Evolutionary conservation across 1,140 invertebrate species (phyloP).

Genomic region (Drosophila tsacasi): DNA sequence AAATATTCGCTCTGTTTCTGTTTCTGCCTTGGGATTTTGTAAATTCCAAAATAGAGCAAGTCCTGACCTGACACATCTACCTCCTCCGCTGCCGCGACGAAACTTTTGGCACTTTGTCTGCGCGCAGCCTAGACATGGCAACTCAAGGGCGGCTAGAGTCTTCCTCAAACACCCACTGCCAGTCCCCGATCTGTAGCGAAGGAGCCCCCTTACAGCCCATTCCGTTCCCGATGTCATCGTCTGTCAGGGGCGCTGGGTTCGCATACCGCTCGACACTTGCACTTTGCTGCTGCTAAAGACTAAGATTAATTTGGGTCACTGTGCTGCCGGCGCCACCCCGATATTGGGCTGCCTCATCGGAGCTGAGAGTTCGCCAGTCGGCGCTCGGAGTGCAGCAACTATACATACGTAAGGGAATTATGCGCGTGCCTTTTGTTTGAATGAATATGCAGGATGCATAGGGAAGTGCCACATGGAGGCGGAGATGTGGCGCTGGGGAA

Average conservation of each 20-base stretch:
- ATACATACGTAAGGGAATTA: slow-evolving; percentile 51
- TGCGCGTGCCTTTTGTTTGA: slow-evolving; percentile 66
- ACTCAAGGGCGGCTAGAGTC: slow-evolving; percentile 10
- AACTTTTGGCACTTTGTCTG: slow-evolving; percentile 69
- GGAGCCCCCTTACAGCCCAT: background rate
- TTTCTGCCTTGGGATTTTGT: slow-evolving; percentile 15
- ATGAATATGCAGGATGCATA: slow-evolving; percentile 35
- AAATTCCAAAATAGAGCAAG: slow-evolving; percentile 36
- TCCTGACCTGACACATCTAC: slow-evolving; percentile 31
- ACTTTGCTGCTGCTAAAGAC: slow-evolving; percentile 69
- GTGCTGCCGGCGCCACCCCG: slow-evolving; percentile 39
- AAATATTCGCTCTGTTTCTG: slow-evolving; percentile 19
- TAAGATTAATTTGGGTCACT: slow-evolving; percentile 83
- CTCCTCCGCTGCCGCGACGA: slow-evolving; percentile 4
- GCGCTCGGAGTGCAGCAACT: slow-evolving; percentile 11
- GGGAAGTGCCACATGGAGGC: background rate
- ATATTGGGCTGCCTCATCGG: slow-evolving; percentile 5
- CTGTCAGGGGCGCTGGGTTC: slow-evolving; percentile 53
- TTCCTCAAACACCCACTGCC: no score
- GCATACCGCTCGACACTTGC: slow-evolving; percentile 61
- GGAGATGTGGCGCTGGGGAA: slow-evolving; percentile 3
- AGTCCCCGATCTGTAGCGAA: background rate
- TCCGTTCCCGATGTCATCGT: slow-evolving; percentile 36
- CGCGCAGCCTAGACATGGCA: slow-evolving; percentile 51
- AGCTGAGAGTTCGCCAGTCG: background rate